Percentiles rank a stretch among this genome's conserved stretches.
Conservation (phyloP, 2,113 vertebrate species). For the Dasyurus viverrinus region DNA sequence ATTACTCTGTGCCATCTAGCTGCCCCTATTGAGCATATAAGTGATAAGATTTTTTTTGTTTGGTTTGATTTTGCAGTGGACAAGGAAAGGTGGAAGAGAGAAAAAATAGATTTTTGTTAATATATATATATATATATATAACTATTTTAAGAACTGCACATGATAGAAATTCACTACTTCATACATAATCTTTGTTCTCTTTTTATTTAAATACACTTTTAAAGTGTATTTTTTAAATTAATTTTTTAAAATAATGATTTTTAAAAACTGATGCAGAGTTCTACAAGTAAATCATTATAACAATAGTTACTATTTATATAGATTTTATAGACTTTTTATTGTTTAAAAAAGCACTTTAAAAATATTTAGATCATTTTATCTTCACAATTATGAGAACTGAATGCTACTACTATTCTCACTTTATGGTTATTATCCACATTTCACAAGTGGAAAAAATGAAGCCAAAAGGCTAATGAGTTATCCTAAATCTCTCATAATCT, state of each 20-base stretch:
- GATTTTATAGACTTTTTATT: not conserved
- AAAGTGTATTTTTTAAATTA: no score
- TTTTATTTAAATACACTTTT: not conserved
- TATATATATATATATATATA: not conserved
- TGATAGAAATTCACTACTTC: not conserved
- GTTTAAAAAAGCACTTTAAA: not conserved
- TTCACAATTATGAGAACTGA: not conserved
- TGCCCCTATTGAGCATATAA: no score
- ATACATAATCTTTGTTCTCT: not conserved
- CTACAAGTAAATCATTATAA: not conserved
- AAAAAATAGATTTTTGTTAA: not conserved
- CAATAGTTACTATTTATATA: not conserved
- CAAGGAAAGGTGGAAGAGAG: not conserved
- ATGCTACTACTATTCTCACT: not conserved
- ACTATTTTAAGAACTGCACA: not conserved
- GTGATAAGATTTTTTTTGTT: not conserved
- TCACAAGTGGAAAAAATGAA: not conserved
- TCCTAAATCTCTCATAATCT: not conserved
- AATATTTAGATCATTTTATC: not conserved
- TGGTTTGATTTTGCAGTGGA: not conserved
- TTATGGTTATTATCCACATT: not conserved
- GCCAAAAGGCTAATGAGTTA: not conserved
- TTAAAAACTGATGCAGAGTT: not conserved
- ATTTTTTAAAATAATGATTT: not conserved
- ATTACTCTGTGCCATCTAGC: no score